A percentile compares a stretch with the other conserved stretches of the same genome.
Evolutionary conservation across 2,888 invertebrate species (phyloP).

Genomic region (Harpagoxenus sublaevis): DNA sequence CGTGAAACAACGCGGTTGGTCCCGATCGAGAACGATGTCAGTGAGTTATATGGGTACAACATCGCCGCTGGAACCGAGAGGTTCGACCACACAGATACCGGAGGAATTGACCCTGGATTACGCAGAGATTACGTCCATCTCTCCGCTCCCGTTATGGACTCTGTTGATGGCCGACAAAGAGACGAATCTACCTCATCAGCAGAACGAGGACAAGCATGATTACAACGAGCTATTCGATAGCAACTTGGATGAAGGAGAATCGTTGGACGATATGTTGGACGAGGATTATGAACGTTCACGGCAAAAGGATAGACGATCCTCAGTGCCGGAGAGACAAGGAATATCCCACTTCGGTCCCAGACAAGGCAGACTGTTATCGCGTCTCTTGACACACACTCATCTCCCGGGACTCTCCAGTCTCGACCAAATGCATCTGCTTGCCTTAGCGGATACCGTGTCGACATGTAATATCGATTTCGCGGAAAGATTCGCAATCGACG

Average conservation of each 20-base stretch:
- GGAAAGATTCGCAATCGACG: slow-evolving; percentile 91
- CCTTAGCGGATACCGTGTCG: slow-evolving; percentile 98
- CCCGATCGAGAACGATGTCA: slow-evolving; percentile 95
- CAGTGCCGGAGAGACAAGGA: slow-evolving; percentile 91
- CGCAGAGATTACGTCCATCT: slow-evolving; percentile 98
- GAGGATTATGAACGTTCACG: slow-evolving; percentile 89
- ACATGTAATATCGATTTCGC: slow-evolving; percentile 96
- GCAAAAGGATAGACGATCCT: slow-evolving; percentile 89
- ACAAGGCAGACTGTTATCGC: slow-evolving; percentile 94
- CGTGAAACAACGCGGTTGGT: slow-evolving; percentile 90
- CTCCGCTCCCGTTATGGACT: slow-evolving; percentile 98
- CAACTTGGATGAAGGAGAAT: slow-evolving; percentile 92
- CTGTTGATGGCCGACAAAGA: slow-evolving; percentile 97
- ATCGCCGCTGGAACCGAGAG: slow-evolving; percentile 92
- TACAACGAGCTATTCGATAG: slow-evolving; percentile 97
- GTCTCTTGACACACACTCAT: slow-evolving; percentile 97
- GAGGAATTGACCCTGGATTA: slow-evolving; percentile 97
- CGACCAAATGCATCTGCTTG: slow-evolving; percentile 99
- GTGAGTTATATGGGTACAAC: slow-evolving; percentile 94
- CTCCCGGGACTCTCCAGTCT: slow-evolving; percentile 97
- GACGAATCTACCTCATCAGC: slow-evolving; percentile 85
- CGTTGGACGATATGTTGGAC: slow-evolving; percentile 93
- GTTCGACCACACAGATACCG: slow-evolving; percentile 93
- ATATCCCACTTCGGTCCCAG: slow-evolving; percentile 95
- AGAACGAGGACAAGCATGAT: slow-evolving; percentile 88